These are phyloP conservation scores for Bolborhynchus lineola DNA, from an alignment of 2,113 vertebrate species.

Conservation along the genomic window DNA sequence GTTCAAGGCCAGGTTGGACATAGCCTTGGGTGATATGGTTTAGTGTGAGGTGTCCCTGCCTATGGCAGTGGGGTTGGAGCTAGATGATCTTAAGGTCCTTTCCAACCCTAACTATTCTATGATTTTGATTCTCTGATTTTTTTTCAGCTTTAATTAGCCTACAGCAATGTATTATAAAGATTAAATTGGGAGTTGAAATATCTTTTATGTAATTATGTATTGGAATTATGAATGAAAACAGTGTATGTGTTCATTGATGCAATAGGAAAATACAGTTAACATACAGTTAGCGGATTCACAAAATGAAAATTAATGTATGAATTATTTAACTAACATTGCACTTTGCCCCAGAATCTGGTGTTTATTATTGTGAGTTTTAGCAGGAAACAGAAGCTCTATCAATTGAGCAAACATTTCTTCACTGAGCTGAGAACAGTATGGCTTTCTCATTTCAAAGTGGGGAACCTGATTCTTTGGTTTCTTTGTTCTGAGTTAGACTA, in stretches of 20 bases:
- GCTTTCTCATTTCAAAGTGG: conserved; percentile 66
- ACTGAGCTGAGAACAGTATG: conserved; percentile 57
- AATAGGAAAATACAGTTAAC: conserved; percentile 28
- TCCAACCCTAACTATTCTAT: too few species aligned
- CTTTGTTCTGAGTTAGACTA: conserved; percentile 73
- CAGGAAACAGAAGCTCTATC: conserved; percentile 69
- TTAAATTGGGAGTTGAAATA: background rate
- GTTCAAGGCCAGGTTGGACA: too few species aligned
- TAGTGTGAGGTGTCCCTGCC: too few species aligned
- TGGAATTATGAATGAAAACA: background rate
- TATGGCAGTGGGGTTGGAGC: too few species aligned
- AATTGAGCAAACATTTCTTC: conserved; percentile 67
- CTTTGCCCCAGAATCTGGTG: conserved; percentile 63
- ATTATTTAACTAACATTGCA: background rate
- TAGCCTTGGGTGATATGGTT: too few species aligned
- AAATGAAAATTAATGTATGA: conserved; percentile 59
- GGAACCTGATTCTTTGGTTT: conserved; percentile 73
- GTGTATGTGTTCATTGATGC: background rate
- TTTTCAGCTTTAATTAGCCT: background rate
- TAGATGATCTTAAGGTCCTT: too few species aligned
- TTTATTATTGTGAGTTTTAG: conserved; percentile 70
- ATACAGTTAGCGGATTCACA: conserved; percentile 37
- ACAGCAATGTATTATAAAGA: background rate
- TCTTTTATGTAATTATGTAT: background rate
- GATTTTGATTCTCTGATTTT: background rate